A percentile compares a stretch with the other conserved stretches of the same genome.
These are phyloP conservation scores for Eidolon helvum DNA, from an alignment of 2,113 vertebrate species.

Conservation along the genomic window DNA sequence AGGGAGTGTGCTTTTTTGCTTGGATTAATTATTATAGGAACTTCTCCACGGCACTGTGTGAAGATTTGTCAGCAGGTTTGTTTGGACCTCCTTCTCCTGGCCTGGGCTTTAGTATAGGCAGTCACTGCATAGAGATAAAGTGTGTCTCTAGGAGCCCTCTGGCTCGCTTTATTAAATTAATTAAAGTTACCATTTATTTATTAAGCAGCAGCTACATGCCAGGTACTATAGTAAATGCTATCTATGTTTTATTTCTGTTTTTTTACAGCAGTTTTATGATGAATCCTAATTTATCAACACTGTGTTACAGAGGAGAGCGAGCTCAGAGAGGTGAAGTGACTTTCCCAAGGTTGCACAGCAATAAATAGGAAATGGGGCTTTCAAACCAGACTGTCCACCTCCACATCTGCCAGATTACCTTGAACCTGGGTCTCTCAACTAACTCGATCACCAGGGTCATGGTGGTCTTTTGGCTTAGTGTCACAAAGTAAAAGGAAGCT, in stretches of 20 bases:
- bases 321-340: background rate
- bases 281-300: background rate
- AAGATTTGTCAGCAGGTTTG: conserved; percentile 73
- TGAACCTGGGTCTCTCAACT: background rate
- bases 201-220: background rate
- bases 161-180: conserved; percentile 28
- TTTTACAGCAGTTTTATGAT: background rate
- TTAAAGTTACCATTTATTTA: conserved; percentile 21
- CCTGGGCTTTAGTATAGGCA: background rate
- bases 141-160: background rate
- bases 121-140: background rate
- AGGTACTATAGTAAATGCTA: background rate
- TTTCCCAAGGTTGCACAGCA: background rate
- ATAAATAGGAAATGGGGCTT: background rate
- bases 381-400: background rate
- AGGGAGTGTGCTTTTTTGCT: conserved; percentile 74
- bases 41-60: conserved; percentile 53
- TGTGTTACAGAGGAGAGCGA: background rate
- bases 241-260: conserved; percentile 11
- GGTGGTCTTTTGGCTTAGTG: background rate
- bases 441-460: background rate
- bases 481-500: background rate
- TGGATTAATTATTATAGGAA: conserved; percentile 82
- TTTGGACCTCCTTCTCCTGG: background rate
- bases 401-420: background rate